Evolutionary conservation across 2,888 invertebrate species (phyloP).

Genomic region (Hypomecis punctinalis): DNA sequence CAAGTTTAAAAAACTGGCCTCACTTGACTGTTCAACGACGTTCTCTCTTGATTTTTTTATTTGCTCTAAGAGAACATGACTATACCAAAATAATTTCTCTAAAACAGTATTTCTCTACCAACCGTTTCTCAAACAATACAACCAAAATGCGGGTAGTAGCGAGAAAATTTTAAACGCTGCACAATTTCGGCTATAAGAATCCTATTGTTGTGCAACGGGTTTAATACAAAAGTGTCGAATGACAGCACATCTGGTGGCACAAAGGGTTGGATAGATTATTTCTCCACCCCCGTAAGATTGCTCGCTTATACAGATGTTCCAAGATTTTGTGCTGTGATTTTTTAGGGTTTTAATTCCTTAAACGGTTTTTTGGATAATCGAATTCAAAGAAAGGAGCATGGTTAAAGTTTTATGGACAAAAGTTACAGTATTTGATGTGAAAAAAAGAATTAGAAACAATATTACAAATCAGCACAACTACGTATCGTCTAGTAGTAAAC

Average conservation of each 20-base stretch:
- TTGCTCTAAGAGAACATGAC: too few species aligned
- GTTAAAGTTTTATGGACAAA: neutral
- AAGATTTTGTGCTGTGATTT: constrained; percentile 50
- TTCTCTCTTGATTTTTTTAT: too few species aligned
- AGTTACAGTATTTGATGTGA: neutral
- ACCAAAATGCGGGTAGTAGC: constrained; percentile 76
- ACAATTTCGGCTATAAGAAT: constrained; percentile 83
- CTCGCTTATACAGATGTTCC: constrained; percentile 81
- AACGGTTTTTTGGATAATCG: constrained; percentile 54
- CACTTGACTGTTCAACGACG: too few species aligned
- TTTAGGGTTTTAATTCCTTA: constrained; percentile 51
- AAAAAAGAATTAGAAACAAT: neutral
- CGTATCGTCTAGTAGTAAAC: too few species aligned
- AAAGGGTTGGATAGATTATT: constrained; percentile 85
- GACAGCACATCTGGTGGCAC: constrained; percentile 84
- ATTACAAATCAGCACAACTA: too few species aligned
- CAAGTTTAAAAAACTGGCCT: too few species aligned
- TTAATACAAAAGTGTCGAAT: constrained; percentile 85
- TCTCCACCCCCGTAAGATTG: constrained; percentile 84
- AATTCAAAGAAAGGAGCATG: constrained; percentile 16
- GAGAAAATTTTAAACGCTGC: constrained; percentile 75
- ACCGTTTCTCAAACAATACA: constrained; percentile 60
- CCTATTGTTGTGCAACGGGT: constrained; percentile 84
- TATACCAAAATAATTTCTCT: constrained; percentile 5
- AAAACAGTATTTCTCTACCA: constrained; percentile 29